phyloP scores from a whole-genome alignment of 2,797 vertebrate species.

The Tiaroga cobitis region DNA sequence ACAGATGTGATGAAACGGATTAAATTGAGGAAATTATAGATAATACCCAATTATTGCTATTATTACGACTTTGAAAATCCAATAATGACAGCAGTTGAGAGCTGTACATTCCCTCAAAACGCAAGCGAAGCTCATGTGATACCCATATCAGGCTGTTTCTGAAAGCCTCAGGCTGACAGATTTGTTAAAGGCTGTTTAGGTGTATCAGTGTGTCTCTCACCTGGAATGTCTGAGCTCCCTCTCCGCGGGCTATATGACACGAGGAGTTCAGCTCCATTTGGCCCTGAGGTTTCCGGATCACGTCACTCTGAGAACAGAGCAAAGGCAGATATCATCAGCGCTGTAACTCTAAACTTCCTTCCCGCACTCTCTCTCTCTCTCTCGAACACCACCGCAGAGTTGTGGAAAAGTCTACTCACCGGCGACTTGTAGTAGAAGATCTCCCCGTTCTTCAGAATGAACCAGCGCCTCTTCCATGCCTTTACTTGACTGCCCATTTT shows the following conservation, averaged over 20 bases:
- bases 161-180: constrained; percentile 46
- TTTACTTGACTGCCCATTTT: constrained; percentile 94
- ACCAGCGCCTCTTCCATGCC: constrained; percentile 96
- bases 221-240: constrained; percentile 92
- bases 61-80: constrained; percentile 39
- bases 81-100: constrained; percentile 43
- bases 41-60: constrained; percentile 36
- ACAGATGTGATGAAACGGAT: constrained; percentile 19
- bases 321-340: constrained; percentile 47
- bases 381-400: constrained; percentile 6
- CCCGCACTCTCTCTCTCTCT: constrained; percentile 34
- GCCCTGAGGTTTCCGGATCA: constrained; percentile 93
- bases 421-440: constrained; percentile 96
- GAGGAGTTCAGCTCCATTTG: constrained; percentile 91
- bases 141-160: constrained; percentile 40
- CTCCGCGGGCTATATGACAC: constrained; percentile 88
- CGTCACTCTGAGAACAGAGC: constrained; percentile 82
- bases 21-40: constrained; percentile 44
- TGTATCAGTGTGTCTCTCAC: constrained; percentile 70
- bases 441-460: constrained; percentile 92
- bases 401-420: constrained; percentile 77
- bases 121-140: constrained; percentile 17
- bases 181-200: constrained; percentile 40
- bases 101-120: constrained; percentile 43
- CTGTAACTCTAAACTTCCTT: constrained; percentile 43